Evolutionary conservation across 2,113 vertebrate genomes (phyloP).

Genomic region (Hystrix cristata): DNA sequence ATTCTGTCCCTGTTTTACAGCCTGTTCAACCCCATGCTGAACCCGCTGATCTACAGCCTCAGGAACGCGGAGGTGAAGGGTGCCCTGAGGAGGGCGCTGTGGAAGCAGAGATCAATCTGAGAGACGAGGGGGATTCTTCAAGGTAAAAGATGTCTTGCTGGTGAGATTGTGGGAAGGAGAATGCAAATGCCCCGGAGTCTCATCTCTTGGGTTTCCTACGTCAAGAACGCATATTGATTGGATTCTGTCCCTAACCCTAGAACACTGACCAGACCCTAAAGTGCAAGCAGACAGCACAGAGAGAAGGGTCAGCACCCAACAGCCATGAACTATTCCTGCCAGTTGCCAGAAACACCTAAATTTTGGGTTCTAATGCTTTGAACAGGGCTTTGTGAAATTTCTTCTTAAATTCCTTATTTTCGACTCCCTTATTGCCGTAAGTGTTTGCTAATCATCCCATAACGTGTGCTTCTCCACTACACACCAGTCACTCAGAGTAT

Average conservation of each 20-base stretch:
- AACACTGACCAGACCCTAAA: not conserved
- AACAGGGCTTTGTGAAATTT: not conserved
- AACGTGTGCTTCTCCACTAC: not conserved
- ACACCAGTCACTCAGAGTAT: not conserved
- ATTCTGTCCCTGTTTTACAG: slow-evolving; percentile 79
- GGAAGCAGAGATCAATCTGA: slow-evolving; percentile 53
- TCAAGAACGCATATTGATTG: not conserved
- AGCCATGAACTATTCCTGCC: not conserved
- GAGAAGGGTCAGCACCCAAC: not conserved
- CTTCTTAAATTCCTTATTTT: not conserved
- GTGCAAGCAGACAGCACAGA: not conserved
- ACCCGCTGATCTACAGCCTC: slow-evolving; percentile 80
- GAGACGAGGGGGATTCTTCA: not conserved
- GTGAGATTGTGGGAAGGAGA: not conserved
- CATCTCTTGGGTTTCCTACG: not conserved
- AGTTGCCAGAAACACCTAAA: not conserved
- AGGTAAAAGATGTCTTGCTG: not conserved
- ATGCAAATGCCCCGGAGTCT: not conserved
- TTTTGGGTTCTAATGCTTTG: not conserved
- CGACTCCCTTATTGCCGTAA: not conserved
- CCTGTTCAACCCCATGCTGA: slow-evolving; percentile 80
- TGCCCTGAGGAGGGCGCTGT: not conserved
- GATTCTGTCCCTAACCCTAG: not conserved
- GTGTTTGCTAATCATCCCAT: not conserved
- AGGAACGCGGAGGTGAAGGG: slow-evolving; percentile 73